Conservation (phyloP, 2,888 invertebrate genomes). For the Vannuccia rotundouncinata region DNA sequence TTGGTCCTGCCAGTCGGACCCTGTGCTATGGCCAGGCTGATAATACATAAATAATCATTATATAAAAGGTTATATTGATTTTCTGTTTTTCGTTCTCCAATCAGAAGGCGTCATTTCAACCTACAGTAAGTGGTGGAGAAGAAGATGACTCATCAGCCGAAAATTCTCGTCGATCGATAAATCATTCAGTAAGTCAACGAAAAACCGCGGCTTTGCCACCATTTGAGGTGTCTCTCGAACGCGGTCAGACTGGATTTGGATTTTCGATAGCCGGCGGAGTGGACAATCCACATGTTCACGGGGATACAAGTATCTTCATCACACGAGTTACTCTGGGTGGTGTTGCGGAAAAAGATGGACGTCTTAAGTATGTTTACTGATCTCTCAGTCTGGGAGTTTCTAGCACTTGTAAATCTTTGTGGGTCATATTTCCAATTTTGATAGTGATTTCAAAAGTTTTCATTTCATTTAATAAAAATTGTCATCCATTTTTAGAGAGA, state of each 20-base stretch:
- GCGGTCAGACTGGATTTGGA: slow-evolving; percentile 32
- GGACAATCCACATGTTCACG: slow-evolving; percentile 32
- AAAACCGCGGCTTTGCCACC: background rate
- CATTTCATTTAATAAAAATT: no score
- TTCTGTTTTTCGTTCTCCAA: background rate
- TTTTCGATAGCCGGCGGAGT: slow-evolving; percentile 37
- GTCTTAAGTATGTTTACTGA: slow-evolving; percentile 63
- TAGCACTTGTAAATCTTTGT: background rate
- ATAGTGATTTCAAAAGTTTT: no score
- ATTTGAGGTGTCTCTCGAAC: background rate
- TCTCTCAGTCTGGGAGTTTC: no score
- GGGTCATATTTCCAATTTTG: no score
- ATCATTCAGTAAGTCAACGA: background rate
- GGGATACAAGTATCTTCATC: slow-evolving; percentile 80
- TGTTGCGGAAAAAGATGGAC: slow-evolving; percentile 84
- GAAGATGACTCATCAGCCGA: background rate
- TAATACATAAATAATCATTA: no score
- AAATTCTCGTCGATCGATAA: background rate
- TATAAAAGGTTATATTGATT: no score
- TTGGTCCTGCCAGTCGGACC: no score
- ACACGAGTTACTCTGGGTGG: slow-evolving; percentile 91
- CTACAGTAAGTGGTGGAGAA: background rate
- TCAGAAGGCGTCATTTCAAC: background rate
- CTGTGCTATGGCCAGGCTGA: no score
- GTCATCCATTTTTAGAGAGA: no score